phyloP scores from a whole-genome alignment of 2,797 vertebrate genomes.

The Helarctos malayanus region DNA sequence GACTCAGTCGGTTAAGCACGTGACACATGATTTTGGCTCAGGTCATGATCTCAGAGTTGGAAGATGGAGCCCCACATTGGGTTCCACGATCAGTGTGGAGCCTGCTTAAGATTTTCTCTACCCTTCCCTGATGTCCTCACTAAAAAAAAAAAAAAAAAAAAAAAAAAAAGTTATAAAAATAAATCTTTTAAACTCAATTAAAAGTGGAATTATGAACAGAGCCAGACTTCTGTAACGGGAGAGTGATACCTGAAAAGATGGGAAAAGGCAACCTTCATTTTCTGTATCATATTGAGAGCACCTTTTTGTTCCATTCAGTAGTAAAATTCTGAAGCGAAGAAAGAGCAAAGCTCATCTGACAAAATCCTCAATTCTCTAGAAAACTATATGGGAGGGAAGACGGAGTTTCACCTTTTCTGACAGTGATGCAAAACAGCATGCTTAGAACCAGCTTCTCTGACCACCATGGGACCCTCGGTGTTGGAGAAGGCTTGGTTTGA shows the following conservation, averaged over 20 bases:
- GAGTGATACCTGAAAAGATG: not conserved
- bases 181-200: not conserved
- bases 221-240: not conserved
- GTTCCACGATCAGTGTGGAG: not conserved
- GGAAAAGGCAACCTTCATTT: not conserved
- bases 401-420: not conserved
- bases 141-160: too few relatives aligned
- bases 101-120: not conserved
- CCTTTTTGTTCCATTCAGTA: not conserved
- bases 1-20: not conserved
- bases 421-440: not conserved
- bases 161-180: too few relatives aligned
- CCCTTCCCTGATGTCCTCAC: not conserved
- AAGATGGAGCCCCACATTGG: not conserved
- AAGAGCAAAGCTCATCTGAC: not conserved
- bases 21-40: not conserved
- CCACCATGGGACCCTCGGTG: not conserved
- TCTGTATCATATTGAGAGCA: not conserved
- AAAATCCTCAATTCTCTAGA: not conserved
- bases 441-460: not conserved
- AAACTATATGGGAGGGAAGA: not conserved
- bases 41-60: not conserved
- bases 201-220: not conserved
- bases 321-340: not conserved
- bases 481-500: not conserved